Conservation (phyloP, 2,113 vertebrate species). For the Antennarius striatus region DNA sequence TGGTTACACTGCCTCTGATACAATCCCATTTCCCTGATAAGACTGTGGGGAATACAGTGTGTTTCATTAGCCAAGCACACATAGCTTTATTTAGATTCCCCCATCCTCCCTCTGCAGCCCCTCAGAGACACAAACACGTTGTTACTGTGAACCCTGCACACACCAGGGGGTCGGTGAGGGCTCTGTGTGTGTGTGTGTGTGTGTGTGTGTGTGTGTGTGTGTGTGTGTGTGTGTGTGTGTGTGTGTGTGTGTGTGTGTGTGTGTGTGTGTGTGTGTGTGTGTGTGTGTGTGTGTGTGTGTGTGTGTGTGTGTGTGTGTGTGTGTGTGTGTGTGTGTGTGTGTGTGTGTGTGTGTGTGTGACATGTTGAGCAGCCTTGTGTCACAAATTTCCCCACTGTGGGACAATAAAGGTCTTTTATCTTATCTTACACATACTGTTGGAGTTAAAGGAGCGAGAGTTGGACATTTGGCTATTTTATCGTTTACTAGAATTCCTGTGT, state of each 20-base stretch:
- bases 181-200: neutral
- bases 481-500: neutral
- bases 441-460: neutral
- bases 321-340: too few relatives aligned
- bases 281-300: neutral
- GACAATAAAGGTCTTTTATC: too few relatives aligned
- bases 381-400: too few relatives aligned
- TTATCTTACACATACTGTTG: constrained; percentile 4
- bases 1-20: constrained; percentile 50
- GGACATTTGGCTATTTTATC: neutral
- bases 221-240: too few relatives aligned
- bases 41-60: constrained; percentile 59
- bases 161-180: constrained; percentile 45
- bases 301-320: neutral
- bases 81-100: constrained; percentile 74
- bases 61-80: constrained; percentile 73
- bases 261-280: too few relatives aligned
- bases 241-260: too few relatives aligned
- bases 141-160: constrained; percentile 62
- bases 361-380: neutral
- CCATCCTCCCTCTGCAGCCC: constrained; percentile 54
- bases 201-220: neutral
- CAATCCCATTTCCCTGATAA: constrained; percentile 63
- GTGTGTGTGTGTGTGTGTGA: too few relatives aligned
- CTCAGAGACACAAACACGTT: constrained; percentile 57